Percentiles rank a stretch among this genome's conserved stretches.
Evolutionary conservation across 2,888 invertebrate genomes (phyloP).

Genomic region (Sminthurinus aureus): DNA sequence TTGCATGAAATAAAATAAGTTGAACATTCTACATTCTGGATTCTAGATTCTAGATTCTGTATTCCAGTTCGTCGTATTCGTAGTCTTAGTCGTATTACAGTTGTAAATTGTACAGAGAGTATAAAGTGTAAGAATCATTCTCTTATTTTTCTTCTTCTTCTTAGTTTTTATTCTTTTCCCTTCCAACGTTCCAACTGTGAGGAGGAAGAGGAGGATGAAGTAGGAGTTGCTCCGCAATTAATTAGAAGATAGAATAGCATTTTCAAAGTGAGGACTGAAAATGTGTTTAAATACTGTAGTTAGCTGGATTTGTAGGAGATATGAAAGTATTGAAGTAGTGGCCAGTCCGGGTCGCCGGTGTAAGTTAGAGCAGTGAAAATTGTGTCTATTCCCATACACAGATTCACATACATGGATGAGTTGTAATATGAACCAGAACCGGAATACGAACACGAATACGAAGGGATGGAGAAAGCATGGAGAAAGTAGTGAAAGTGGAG

Average conservation of each 20-base stretch:
- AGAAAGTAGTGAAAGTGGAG: constrained; percentile 3
- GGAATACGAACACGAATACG: background rate
- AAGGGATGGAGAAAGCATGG: background rate
- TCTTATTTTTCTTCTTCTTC: no score
- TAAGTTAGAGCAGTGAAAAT: no score
- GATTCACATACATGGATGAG: background rate
- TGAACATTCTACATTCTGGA: background rate
- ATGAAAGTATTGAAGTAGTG: no score
- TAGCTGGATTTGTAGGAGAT: no score
- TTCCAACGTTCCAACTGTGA: no score
- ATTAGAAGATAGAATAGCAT: background rate
- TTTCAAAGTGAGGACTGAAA: no score
- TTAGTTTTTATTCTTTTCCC: no score
- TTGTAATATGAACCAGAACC: background rate
- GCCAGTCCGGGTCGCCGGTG: no score
- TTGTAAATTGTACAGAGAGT: background rate
- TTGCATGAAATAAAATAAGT: constrained; percentile 31
- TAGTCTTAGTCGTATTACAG: background rate
- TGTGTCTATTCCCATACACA: background rate
- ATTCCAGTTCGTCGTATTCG: background rate
- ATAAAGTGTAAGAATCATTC: no score
- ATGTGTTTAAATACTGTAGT: no score
- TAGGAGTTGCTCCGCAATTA: background rate
- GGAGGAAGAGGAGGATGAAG: background rate
- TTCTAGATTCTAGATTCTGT: background rate